Base-by-base conservation (phyloP, 2,888 invertebrate species). In the Cataglyphis cursor region DNA sequence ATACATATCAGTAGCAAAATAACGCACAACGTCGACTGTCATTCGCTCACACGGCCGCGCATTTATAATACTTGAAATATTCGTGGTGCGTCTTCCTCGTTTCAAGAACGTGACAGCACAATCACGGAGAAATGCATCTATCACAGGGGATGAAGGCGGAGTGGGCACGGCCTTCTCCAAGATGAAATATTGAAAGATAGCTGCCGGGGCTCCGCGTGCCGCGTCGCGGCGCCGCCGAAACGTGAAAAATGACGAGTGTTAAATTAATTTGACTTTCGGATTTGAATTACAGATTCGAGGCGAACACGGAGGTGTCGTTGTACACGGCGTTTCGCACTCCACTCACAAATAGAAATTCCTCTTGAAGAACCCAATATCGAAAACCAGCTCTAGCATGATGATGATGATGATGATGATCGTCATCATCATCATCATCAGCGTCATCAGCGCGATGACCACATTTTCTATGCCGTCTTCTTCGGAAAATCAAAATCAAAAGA, bases 211-310 rank as follows among this genome's bases (percentile, higher is more conserved):
- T 78, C 89, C 82, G 68, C 84, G 82, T 72, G 78, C 72, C 74
- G 83, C 70, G 86, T 78, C 57, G 78, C 66, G 86, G 82, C 89
- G 87, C 76, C 87, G 87, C 82, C 85, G 85, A 90, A 88, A 90
- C 66, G 85, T 91, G 92, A 93, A 93, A 92, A 92, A 93, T 93
- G 93, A 92, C 91, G 87, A 89, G 88, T 91, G 92, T 93, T 91
- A 92, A 93, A 92, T 93, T 93, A 93, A 93, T 93, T 93, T 93
- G 87, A 92, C 91, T 90, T 44, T 89, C 65, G 87, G 85, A 90
- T 91, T 89, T 89, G 93, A 91, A 90, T 92, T 91, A 92, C 91
- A 92, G 89, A 93, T 93, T 91, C 83, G 86, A 87, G 76, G 78
- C 82, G 84, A 83, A 88, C 70, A 74, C 76, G 81, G 85, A 90